These are phyloP conservation scores for Pelusios castaneus DNA, from an alignment of 2,113 vertebrate genomes.

Conservation along the genomic window DNA sequence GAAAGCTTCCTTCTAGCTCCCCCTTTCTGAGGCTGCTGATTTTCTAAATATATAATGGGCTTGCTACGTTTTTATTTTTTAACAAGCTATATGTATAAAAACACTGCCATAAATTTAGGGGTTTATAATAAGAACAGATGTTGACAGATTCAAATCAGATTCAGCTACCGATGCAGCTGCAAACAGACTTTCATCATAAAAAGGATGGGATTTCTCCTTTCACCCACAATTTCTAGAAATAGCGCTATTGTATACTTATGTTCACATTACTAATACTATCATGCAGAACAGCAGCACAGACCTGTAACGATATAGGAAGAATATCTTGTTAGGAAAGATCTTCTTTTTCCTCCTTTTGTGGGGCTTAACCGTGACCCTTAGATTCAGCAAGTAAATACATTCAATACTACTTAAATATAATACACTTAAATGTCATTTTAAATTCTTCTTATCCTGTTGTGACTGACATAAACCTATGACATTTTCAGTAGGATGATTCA, in stretches of 20 bases:
- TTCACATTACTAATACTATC: neutral
- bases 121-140: constrained; percentile 3
- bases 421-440: constrained; percentile 47
- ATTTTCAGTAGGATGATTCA: constrained; percentile 37
- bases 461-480: constrained; percentile 53
- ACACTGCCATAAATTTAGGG: neutral
- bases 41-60: constrained; percentile 32
- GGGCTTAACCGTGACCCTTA: neutral
- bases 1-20: neutral
- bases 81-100: neutral
- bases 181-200: neutral
- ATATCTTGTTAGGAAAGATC: neutral
- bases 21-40: neutral
- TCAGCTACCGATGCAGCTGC: constrained; percentile 16
- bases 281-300: constrained; percentile 13
- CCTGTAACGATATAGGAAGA: neutral
- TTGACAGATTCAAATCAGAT: neutral
- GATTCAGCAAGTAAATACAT: neutral
- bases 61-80: neutral
- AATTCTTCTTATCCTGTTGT: constrained; percentile 13
- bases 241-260: neutral
- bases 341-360: neutral
- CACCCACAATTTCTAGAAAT: neutral
- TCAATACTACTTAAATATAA: constrained; percentile 27
- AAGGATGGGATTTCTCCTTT: neutral